Percentiles rank a stretch among this genome's conserved stretches.
Evolutionary conservation across 2,113 vertebrate species (phyloP).

Genomic region (Tragelaphus imberbis): DNA sequence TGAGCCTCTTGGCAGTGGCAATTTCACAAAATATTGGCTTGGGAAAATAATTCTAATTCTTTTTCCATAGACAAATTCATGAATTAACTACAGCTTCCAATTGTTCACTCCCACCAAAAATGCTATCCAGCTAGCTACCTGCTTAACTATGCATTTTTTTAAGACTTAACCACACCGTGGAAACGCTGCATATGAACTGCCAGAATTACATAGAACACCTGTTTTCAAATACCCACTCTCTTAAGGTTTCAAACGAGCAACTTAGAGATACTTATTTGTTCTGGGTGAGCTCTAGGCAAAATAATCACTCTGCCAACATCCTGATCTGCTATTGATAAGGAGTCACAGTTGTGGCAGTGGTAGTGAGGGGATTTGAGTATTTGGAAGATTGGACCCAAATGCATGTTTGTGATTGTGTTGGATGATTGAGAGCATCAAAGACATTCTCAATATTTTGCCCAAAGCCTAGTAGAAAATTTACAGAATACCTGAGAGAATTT

Average conservation of each 20-base stretch:
- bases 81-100: background rate
- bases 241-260: background rate
- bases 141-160: background rate
- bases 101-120: background rate
- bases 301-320: background rate
- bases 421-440: slow-evolving; percentile 60
- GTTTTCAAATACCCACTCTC: background rate
- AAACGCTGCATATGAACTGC: background rate
- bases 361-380: slow-evolving; percentile 35
- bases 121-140: background rate
- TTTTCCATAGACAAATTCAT: slow-evolving; percentile 16
- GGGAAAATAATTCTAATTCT: slow-evolving; percentile 34
- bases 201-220: background rate
- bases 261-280: background rate
- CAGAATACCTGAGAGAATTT: slow-evolving; percentile 55
- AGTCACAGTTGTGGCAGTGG: background rate
- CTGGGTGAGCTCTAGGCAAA: background rate
- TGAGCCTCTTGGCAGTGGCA: slow-evolving; percentile 33
- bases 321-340: slow-evolving; percentile 27
- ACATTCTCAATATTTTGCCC: slow-evolving; percentile 34
- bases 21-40: slow-evolving; percentile 27
- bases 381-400: slow-evolving; percentile 42
- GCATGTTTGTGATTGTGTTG: slow-evolving; percentile 55
- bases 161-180: background rate
- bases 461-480: slow-evolving; percentile 57